Evolutionary conservation across 2,888 invertebrate genomes (phyloP).

Genomic region (Cactoblastis cactorum): DNA sequence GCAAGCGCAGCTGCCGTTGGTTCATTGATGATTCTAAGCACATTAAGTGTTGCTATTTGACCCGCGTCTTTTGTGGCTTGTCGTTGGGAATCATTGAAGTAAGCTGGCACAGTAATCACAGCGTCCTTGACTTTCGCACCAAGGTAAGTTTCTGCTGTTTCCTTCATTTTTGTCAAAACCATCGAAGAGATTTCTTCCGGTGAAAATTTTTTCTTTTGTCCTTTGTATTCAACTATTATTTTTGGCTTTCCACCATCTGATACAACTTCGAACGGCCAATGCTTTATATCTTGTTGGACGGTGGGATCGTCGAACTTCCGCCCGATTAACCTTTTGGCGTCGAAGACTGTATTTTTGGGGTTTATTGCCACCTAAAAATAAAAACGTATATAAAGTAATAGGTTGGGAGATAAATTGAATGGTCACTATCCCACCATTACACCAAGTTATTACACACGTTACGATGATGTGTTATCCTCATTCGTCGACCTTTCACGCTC

Average conservation of each 20-base stretch:
- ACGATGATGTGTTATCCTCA: slow-evolving; percentile 6
- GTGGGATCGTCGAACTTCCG: slow-evolving; percentile 87
- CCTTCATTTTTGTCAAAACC: slow-evolving; percentile 91
- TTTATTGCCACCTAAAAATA: slow-evolving; percentile 85
- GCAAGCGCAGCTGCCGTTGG: slow-evolving; percentile 93
- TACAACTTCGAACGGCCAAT: slow-evolving; percentile 89
- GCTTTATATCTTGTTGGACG: slow-evolving; percentile 89
- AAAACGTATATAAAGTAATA: neutral
- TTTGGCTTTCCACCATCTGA: slow-evolving; percentile 85
- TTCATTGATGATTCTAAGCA: slow-evolving; percentile 93
- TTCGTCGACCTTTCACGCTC: slow-evolving; percentile 13
- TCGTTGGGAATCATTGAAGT: slow-evolving; percentile 90
- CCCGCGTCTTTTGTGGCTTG: slow-evolving; percentile 96
- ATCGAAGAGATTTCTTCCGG: slow-evolving; percentile 93
- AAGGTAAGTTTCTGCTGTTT: slow-evolving; percentile 87
- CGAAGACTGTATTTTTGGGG: slow-evolving; percentile 89
- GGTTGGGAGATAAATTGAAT: slow-evolving; percentile 2
- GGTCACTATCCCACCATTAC: slow-evolving; percentile 17
- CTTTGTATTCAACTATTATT: slow-evolving; percentile 86
- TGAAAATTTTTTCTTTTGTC: slow-evolving; percentile 86
- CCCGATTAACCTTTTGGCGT: slow-evolving; percentile 91
- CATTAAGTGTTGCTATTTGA: slow-evolving; percentile 90
- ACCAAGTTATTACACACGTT: slow-evolving; percentile 5
- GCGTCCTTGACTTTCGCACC: slow-evolving; percentile 86
- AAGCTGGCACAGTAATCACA: slow-evolving; percentile 91